phyloP scores from a whole-genome alignment of 2,888 invertebrate species.

The Criorhina ranunculi region DNA sequence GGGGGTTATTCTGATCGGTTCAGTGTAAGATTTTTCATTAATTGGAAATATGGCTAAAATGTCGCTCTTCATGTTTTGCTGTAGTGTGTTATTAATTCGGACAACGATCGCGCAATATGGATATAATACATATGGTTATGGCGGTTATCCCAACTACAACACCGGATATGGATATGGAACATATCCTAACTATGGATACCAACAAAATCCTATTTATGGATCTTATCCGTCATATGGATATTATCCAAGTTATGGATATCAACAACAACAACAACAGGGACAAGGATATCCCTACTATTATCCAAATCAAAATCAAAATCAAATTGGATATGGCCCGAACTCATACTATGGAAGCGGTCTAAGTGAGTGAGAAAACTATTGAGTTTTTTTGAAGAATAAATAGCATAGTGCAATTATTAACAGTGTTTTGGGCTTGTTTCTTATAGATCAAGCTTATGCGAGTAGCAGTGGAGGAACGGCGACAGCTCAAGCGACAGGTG shows the following conservation, averaged over 20 bases:
- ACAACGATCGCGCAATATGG: constrained; percentile 53
- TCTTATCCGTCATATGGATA: constrained; percentile 60
- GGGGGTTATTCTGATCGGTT: constrained; percentile 49
- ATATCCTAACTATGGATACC: constrained; percentile 51
- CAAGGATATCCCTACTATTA: constrained; percentile 49
- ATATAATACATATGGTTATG: constrained; percentile 14
- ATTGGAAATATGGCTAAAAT: constrained; percentile 50
- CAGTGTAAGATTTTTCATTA: constrained; percentile 30
- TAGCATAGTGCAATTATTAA: constrained; percentile 30
- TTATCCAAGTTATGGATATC: constrained; percentile 56
- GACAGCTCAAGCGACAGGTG: constrained; percentile 73
- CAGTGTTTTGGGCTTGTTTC: constrained; percentile 75
- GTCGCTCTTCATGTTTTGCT: constrained; percentile 24
- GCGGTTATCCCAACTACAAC: constrained; percentile 37
- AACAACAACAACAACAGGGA: constrained; percentile 39
- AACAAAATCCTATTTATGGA: constrained; percentile 38
- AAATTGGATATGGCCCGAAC: constrained; percentile 49
- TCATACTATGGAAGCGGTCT: constrained; percentile 65
- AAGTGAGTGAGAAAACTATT: constrained; percentile 64
- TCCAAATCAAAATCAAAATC: constrained; percentile 40
- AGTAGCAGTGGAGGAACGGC: constrained; percentile 75
- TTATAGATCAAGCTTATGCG: constrained; percentile 77
- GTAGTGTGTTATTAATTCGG: constrained; percentile 14
- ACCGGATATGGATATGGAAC: constrained; percentile 29
- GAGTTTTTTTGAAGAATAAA: constrained; percentile 5